These are phyloP conservation scores for Pseudobourletiella spinata DNA, from an alignment of 1,140 invertebrate species.

Conservation along the genomic window DNA sequence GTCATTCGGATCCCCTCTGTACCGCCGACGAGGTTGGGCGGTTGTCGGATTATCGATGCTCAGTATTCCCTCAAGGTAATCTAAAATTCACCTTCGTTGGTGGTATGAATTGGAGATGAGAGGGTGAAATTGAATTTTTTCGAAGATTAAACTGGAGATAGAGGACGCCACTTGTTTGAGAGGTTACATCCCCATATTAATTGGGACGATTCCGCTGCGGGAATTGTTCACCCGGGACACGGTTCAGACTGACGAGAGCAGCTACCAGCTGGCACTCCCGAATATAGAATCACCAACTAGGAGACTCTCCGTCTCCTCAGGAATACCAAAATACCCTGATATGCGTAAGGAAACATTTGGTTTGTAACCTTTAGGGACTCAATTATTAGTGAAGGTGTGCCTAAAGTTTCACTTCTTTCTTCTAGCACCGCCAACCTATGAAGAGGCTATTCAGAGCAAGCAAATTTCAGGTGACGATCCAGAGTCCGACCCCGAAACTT, in stretches of 20 bases:
- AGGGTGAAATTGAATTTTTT: not conserved
- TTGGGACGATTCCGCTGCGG: conserved; percentile 27
- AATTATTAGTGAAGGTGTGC: no score
- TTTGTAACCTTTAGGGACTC: no score
- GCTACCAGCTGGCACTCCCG: not conserved
- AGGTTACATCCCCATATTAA: conserved; percentile 18
- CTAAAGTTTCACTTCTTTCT: not conserved
- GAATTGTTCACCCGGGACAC: no score
- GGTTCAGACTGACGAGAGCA: not conserved
- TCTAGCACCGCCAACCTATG: conserved; percentile 25
- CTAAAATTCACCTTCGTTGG: not conserved
- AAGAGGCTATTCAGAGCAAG: conserved; percentile 14
- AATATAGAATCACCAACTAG: not conserved
- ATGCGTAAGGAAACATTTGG: conserved; percentile 24
- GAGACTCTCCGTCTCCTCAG: not conserved
- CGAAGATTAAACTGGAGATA: conserved; percentile 25
- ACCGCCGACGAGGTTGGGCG: conserved; percentile 10
- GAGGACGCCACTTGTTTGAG: conserved; percentile 19
- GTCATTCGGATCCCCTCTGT: conserved; percentile 7
- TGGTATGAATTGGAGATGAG: not conserved
- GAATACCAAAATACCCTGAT: conserved; percentile 20
- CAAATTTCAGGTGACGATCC: not conserved
- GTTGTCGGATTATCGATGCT: conserved; percentile 4
- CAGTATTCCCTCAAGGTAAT: conserved; percentile 9
- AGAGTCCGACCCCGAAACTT: conserved; percentile 5